Evolutionary conservation across 2,888 invertebrate genomes (phyloP).

Genomic region (Chloroclysta siterata): DNA sequence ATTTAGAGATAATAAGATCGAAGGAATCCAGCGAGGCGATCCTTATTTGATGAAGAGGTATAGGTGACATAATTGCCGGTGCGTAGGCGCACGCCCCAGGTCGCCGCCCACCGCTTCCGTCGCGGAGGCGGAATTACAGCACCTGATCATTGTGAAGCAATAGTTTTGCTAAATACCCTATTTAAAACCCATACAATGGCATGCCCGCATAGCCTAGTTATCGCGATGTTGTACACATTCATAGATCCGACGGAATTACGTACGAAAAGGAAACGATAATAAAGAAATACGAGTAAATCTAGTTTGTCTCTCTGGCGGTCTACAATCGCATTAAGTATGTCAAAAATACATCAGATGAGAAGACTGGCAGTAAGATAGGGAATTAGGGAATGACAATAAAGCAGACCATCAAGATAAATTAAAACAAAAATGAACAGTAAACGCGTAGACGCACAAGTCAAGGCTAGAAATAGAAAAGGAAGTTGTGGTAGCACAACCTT

Average conservation of each 20-base stretch:
- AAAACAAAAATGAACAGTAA: not conserved
- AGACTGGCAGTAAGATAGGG: not conserved
- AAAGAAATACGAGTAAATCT: no score
- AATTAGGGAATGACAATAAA: not conserved
- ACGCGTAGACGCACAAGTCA: not conserved
- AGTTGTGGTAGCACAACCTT: constrained; percentile 15
- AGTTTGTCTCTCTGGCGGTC: no score
- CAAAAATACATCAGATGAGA: not conserved
- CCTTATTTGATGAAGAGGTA: constrained; percentile 73
- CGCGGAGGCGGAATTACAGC: constrained; percentile 71
- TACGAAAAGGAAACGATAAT: not conserved
- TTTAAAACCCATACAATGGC: constrained; percentile 34
- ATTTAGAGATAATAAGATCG: constrained; percentile 48
- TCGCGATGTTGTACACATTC: constrained; percentile 11
- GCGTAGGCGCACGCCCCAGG: constrained; percentile 71
- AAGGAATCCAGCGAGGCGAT: constrained; percentile 62
- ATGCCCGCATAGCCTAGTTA: constrained; percentile 14
- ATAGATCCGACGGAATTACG: not conserved
- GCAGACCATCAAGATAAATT: not conserved
- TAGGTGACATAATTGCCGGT: constrained; percentile 74
- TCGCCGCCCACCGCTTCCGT: constrained; percentile 80
- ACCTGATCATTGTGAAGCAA: constrained; percentile 74
- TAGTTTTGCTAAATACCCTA: constrained; percentile 47
- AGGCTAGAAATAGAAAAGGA: constrained; percentile 33
- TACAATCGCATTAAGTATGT: no score